Evolutionary conservation across 2,113 vertebrate genomes (phyloP).

Genomic region (Arizona elegans): DNA sequence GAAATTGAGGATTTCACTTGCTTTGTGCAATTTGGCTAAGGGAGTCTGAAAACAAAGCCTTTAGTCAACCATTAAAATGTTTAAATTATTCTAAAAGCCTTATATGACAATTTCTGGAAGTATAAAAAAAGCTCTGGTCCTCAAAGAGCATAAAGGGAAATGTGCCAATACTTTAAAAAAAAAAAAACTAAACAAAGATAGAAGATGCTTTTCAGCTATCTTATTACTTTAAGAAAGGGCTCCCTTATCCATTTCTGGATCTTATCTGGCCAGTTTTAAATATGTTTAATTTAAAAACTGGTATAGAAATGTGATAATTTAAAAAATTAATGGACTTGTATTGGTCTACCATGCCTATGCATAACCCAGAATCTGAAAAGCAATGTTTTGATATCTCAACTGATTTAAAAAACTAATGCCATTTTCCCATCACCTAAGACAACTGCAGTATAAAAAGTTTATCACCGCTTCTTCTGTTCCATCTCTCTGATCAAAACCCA

Average conservation of each 20-base stretch:
- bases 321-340: no score
- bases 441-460: not conserved
- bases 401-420: not conserved
- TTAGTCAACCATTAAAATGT: not conserved
- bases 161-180: not conserved
- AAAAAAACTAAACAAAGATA: not conserved
- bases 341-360: not conserved
- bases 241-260: not conserved
- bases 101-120: not conserved
- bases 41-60: not conserved
- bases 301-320: no score
- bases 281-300: not conserved
- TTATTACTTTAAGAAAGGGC: not conserved
- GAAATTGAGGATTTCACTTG: not conserved
- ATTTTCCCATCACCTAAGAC: not conserved
- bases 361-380: not conserved
- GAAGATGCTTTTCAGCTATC: not conserved
- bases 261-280: not conserved
- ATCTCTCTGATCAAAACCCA: not conserved
- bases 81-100: not conserved
- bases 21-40: not conserved
- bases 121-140: not conserved
- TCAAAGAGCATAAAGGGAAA: not conserved
- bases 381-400: not conserved
- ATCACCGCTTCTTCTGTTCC: not conserved